These are phyloP conservation scores for Notoglanidium macrostoma DNA, from an alignment of 2,797 vertebrate genomes.

Conservation along the genomic window DNA sequence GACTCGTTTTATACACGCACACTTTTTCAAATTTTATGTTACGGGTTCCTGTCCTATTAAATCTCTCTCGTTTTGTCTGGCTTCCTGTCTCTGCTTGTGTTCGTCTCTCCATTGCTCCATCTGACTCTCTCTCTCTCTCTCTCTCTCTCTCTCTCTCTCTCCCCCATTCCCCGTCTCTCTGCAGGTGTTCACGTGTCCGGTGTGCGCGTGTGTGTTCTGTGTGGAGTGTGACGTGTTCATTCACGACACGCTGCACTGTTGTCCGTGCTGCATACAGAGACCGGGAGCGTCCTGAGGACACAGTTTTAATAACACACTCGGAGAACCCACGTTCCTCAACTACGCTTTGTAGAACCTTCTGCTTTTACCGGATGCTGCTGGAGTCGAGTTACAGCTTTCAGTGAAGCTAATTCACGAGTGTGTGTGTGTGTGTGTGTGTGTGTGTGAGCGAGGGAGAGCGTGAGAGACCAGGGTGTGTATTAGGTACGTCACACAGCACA, in stretches of 20 bases:
- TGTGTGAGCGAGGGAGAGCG: too few species aligned
- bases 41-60: background rate
- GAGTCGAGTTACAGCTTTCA: background rate
- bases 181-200: conserved; percentile 84
- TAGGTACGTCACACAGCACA: background rate
- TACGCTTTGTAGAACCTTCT: background rate
- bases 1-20: background rate
- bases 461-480: background rate
- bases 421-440: background rate
- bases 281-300: conserved; percentile 61
- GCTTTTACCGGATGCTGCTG: background rate
- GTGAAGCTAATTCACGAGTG: too few species aligned
- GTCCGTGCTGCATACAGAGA: conserved; percentile 87
- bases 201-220: conserved; percentile 85
- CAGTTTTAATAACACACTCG: background rate
- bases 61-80: background rate
- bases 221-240: conserved; percentile 93
- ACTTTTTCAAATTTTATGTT: background rate
- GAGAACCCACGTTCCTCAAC: background rate
- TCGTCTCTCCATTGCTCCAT: too few species aligned
- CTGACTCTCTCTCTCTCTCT: too few species aligned
- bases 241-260: conserved; percentile 93
- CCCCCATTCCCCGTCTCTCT: conserved; percentile 8
- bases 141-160: background rate
- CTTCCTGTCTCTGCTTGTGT: too few species aligned